Evolutionary conservation across 2,888 invertebrate genomes (phyloP), one percentile per base, ranked within the genome.

Genomic region (Chironomus tentans): DNA sequence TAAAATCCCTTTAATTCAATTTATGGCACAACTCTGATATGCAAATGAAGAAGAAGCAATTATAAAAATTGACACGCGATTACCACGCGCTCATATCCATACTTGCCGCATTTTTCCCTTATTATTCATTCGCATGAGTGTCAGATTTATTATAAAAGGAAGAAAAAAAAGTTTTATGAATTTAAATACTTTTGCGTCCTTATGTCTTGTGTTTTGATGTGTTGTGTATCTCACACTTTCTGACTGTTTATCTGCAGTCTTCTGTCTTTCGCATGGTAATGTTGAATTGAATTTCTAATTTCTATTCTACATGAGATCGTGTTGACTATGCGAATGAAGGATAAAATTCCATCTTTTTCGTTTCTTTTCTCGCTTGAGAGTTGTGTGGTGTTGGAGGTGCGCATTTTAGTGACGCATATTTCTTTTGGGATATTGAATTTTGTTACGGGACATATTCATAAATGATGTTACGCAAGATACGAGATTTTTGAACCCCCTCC

Each of bases 51-150:
- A 18, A 21, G 22, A 65, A 65, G 65, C 18, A 65, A 65, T 65
- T 65, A 65, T 65, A 65, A 65, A 21, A 65, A 65, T 70, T 48
- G 47, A 70, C 70, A 70, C 70, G 70, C 70, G 70, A 70, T 46
- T 48, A 70, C 70, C 71, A 71, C 71, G 24, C 71, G 70, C 47
- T 18, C 68, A 38, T 46, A 46, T 68, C 22, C 68, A 46, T 10
- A 38, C 1, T 38, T 15, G 50, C 13, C 50, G 13, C 50, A 5
- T 15, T n/a, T 15, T 46, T n/a, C 28, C 46, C 71, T 71, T 56
- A 71, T 71, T 71, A 71, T 71, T 71, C 71, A 71, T 50, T 24
- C 50, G 13, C 71, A 71, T 56, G 71, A 46, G 48, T 48, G 15
- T 69, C 48, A 15, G 48, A 21, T 70, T 46, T 70, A 46, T 48